Evolutionary conservation across 2,888 invertebrate genomes (phyloP).

Genomic region (Uloborus plumipes): DNA sequence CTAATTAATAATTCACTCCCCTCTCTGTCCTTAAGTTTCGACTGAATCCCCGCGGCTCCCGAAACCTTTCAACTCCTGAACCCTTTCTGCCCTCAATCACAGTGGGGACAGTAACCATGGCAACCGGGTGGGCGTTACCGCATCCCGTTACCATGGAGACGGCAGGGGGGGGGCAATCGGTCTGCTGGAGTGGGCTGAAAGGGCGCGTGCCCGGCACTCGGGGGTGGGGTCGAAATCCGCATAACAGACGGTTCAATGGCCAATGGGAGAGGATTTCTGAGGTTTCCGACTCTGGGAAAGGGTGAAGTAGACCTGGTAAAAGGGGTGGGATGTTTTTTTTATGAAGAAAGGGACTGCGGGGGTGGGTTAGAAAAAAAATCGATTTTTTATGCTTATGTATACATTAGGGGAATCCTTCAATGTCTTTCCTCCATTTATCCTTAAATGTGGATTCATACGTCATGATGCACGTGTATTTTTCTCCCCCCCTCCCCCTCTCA

Average conservation of each 20-base stretch:
- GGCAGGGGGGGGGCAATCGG: constrained; percentile 3
- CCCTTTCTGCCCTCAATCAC: constrained; percentile 4
- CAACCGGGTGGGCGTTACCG: constrained; percentile 33
- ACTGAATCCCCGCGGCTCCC: not conserved
- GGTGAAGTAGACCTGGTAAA: not conserved
- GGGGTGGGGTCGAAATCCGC: constrained; percentile 35
- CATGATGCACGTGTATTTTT: too few relatives aligned
- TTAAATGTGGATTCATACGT: too few relatives aligned
- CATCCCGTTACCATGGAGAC: constrained; percentile 38
- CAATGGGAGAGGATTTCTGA: constrained; percentile 20
- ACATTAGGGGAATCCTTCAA: too few relatives aligned
- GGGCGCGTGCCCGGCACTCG: constrained; percentile 1
- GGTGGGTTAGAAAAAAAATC: not conserved
- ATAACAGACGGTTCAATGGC: constrained; percentile 34
- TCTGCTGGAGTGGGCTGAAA: constrained; percentile 21
- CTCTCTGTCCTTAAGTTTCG: too few relatives aligned
- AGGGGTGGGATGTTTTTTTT: not conserved
- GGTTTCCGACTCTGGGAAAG: constrained; percentile 22
- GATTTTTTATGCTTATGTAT: not conserved
- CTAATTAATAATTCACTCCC: too few relatives aligned
- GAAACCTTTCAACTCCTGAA: constrained; percentile 16
- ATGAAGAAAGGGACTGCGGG: not conserved
- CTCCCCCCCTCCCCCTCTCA: too few relatives aligned
- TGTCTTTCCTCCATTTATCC: too few relatives aligned
- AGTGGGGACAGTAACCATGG: constrained; percentile 10